Percentiles rank a stretch among this genome's conserved stretches.
Conservation (phyloP, 2,888 invertebrate genomes). For the Xestia ashworthii region DNA sequence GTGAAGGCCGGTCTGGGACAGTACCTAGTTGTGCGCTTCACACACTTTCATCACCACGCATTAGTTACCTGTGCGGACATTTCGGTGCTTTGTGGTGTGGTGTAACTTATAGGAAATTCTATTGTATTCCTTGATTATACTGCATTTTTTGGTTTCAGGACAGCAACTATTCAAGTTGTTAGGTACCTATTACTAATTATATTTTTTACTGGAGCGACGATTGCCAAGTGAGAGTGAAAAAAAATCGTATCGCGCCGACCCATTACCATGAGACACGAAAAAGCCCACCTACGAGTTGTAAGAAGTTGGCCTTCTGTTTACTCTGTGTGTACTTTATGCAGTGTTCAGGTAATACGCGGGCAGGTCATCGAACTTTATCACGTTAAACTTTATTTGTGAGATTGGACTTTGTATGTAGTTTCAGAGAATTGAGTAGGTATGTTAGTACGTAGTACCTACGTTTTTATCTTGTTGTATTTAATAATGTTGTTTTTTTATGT, state of each 20-base stretch:
- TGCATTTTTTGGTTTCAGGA: background rate
- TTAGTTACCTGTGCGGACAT: background rate
- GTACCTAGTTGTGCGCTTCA: background rate
- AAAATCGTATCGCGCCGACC: background rate
- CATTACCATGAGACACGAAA: background rate
- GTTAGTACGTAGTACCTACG: too few relatives aligned
- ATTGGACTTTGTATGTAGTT: constrained; percentile 11
- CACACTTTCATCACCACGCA: background rate
- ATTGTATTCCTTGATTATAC: background rate
- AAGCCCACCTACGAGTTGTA: background rate
- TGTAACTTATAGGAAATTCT: background rate
- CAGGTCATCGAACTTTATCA: constrained; percentile 35
- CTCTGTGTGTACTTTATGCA: background rate
- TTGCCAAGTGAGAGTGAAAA: background rate
- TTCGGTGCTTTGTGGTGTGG: background rate
- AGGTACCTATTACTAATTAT: background rate
- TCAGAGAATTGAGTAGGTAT: background rate
- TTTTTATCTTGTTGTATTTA: constrained; percentile 12
- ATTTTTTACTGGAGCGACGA: background rate
- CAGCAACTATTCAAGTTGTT: background rate
- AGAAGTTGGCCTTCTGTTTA: constrained; percentile 3
- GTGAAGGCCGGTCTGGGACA: background rate
- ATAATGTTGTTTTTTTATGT: background rate
- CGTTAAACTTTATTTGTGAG: constrained; percentile 1
- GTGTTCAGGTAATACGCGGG: constrained; percentile 32